Percentiles rank a stretch among this genome's conserved stretches.
phyloP scores from a whole-genome alignment of 2,113 vertebrate species.

The Callorhinus ursinus region DNA sequence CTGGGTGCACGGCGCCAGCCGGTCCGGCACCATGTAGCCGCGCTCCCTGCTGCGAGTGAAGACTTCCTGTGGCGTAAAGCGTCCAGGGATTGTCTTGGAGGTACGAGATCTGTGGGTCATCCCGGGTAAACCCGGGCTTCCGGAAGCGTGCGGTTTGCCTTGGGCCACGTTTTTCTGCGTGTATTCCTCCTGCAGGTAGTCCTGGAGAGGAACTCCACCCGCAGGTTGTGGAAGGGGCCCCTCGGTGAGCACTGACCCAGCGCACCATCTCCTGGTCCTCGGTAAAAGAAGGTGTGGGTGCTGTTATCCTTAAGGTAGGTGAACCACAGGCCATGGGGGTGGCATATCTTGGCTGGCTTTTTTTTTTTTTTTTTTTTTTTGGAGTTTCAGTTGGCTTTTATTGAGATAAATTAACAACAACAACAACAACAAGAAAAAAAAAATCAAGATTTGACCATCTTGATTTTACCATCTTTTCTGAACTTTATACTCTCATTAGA shows the following conservation, averaged over 20 bases:
- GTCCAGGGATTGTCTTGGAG: slow-evolving; percentile 93
- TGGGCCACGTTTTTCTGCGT: background rate
- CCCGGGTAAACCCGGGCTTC: slow-evolving; percentile 95
- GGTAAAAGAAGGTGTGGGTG: accelerated
- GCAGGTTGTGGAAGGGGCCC: background rate
- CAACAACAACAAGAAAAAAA: background rate
- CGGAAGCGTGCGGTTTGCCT: slow-evolving; percentile 95
- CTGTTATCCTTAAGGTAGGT: background rate
- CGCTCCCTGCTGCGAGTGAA: slow-evolving; percentile 96
- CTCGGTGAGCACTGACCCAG: background rate
- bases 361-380: background rate
- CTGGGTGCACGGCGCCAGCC: slow-evolving; percentile 90
- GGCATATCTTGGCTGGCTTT: background rate
- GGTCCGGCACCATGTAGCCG: slow-evolving; percentile 91
- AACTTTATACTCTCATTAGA: slow-evolving; percentile 65
- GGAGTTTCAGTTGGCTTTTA: slow-evolving; percentile 88
- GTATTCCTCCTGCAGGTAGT: background rate
- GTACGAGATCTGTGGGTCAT: slow-evolving; percentile 94
- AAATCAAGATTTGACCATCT: slow-evolving; percentile 83
- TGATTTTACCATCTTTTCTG: slow-evolving; percentile 64
- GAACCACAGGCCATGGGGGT: too few relatives aligned
- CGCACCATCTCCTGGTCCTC: too few relatives aligned
- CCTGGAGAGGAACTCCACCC: background rate
- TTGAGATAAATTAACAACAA: slow-evolving; percentile 84
- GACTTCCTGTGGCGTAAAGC: slow-evolving; percentile 93